These are phyloP conservation scores for Oxyura jamaicensis DNA, from an alignment of 2,113 vertebrate genomes.

Conservation along the genomic window DNA sequence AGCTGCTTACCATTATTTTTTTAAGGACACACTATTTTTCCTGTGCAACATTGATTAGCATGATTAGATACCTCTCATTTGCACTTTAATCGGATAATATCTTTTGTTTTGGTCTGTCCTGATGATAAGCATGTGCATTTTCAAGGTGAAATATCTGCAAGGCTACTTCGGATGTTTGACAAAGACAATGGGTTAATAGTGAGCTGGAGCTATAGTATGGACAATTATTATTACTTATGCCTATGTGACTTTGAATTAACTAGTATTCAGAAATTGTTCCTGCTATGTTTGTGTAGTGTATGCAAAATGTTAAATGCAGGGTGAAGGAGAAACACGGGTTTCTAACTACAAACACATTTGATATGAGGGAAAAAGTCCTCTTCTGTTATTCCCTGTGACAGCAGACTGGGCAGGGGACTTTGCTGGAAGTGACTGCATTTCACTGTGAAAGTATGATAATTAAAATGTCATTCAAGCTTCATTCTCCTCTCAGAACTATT, in stretches of 20 bases:
- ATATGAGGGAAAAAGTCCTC: neutral
- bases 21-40: neutral
- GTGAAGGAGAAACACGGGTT: neutral
- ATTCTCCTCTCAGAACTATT: neutral
- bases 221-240: neutral
- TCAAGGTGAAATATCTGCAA: neutral
- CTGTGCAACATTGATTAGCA: neutral
- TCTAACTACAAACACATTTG: accelerated
- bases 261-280: neutral
- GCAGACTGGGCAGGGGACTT: neutral
- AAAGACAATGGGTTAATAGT: constrained; percentile 3
- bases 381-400: neutral
- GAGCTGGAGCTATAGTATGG: constrained; percentile 43
- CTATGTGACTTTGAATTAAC: neutral
- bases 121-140: neutral
- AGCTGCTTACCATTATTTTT: neutral
- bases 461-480: neutral
- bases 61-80: neutral
- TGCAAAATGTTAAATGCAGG: neutral
- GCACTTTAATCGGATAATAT: constrained; percentile 7
- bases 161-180: neutral
- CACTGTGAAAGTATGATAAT: neutral
- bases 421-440: neutral
- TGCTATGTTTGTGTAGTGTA: neutral
- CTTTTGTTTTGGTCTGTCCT: neutral